Evolutionary conservation across 2,797 vertebrate species (phyloP), one percentile per base, ranked within the genome.

Genomic region (Alosa sapidissima): DNA sequence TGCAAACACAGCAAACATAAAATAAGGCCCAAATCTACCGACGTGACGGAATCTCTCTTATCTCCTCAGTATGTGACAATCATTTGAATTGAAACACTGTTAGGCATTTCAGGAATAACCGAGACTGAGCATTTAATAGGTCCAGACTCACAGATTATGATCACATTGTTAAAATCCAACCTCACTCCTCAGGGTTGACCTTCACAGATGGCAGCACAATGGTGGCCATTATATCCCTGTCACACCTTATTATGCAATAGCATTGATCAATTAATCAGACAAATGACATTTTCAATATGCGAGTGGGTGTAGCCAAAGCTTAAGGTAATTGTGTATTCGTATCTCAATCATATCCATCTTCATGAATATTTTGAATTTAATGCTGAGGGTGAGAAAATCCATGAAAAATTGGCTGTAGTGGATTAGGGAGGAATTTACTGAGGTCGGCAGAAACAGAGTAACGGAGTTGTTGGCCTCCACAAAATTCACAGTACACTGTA

Each of bases 41-140:
- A 52, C 13, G 2, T 13, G 10, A 3, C 10, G 13, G 51, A 85
- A 86, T 87, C 86, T 51, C 88, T 86, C 89, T 41, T 41, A 7
- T 60, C 58, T 60, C 58, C 19, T 8, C 28, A 68, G 28, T 24
- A 28, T 68, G 24, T 5, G 28, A 11, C 24, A 68, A 33, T 68
- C 24, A 13, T 28, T n/a, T 68, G 9, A 33, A 68, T 10, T 68
- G 8, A 33, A 24, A 68, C 24, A 68, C 10, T 33, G 9, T 33
- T 41, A 41, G 2, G 3, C 36, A 33, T 14, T 41, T 33, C 24
- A 65, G 60, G 24, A 28, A 28, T 28, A 28, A 65, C 60, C 1
- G 10, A 28, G 60, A 11, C 60, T 8, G n/a, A 7, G 24, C 28
- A n/a, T n/a, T n/a, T 28, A 11, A 78, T 45, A 45, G 4, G 16